Evolutionary conservation across 2,797 vertebrate genomes (phyloP).

Genomic region (Halcyon smyrnensis): DNA sequence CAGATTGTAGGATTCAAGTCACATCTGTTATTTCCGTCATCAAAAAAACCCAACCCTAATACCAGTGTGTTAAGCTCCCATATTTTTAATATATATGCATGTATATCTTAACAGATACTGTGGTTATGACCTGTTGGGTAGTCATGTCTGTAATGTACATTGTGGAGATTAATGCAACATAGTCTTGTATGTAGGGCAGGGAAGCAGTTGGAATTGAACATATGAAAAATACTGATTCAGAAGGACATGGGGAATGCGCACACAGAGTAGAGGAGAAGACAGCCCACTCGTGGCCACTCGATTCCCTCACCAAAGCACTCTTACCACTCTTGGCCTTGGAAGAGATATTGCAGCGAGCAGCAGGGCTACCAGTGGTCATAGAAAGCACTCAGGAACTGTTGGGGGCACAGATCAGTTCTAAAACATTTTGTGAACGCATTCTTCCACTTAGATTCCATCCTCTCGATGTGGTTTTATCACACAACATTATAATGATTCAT

Average conservation of each 20-base stretch:
- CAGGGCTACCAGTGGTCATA: background rate
- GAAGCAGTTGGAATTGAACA: background rate
- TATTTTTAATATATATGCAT: background rate
- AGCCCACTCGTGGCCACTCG: accelerated
- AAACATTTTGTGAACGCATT: background rate
- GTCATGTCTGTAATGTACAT: background rate
- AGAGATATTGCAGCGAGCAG: background rate
- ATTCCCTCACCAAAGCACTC: background rate
- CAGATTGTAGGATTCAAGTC: background rate
- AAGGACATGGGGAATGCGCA: background rate
- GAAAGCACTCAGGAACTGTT: background rate
- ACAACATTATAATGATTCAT: background rate
- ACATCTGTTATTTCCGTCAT: background rate
- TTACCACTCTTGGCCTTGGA: background rate
- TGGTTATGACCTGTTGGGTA: background rate
- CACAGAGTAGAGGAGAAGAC: background rate
- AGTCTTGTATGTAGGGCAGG: background rate
- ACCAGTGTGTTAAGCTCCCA: background rate
- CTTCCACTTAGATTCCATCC: background rate
- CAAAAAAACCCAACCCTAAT: background rate
- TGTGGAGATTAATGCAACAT: background rate
- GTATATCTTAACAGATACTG: background rate
- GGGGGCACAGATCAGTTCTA: background rate
- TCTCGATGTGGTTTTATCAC: background rate
- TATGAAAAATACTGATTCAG: background rate